These are phyloP conservation scores for Hormiphora californensis DNA, from an alignment of 37 sponge, comb jelly and placozoan species.

Conservation along the genomic window DNA sequence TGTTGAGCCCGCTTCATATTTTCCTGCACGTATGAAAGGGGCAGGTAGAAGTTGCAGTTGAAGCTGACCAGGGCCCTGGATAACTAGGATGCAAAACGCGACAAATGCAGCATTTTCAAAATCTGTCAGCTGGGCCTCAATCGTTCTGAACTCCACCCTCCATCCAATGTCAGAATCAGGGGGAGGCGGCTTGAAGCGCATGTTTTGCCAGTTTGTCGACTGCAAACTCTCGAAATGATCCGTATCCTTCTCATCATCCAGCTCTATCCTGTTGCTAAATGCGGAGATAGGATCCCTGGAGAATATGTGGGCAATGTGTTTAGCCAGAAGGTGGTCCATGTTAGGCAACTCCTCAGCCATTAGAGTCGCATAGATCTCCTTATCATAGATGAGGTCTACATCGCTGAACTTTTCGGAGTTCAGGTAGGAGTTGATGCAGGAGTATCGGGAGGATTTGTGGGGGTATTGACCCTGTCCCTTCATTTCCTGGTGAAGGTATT, in stretches of 20 bases:
- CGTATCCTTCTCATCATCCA: constrained; percentile 68
- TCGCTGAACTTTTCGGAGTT: constrained; percentile 76
- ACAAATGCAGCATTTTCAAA: constrained; percentile 97
- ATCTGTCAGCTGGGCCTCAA: constrained; percentile 92
- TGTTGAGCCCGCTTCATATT: constrained; percentile 73
- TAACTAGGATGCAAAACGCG: constrained; percentile 79
- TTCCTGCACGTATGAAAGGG: constrained; percentile 78
- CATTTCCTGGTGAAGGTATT: constrained; percentile 9
- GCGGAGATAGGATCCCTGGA: constrained; percentile 83
- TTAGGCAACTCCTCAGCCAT: constrained; percentile 61
- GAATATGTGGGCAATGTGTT: constrained; percentile 90
- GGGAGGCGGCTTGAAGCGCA: constrained; percentile 98
- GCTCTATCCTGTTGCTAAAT: constrained; percentile 75
- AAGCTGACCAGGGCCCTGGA: constrained; percentile 80
- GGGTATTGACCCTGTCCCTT: not conserved
- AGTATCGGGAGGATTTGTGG: not conserved
- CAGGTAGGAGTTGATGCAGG: constrained; percentile 71
- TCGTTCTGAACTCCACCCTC: constrained; percentile 94
- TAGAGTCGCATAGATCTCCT: constrained; percentile 64
- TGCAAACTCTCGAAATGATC: constrained; percentile 97
- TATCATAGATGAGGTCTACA: constrained; percentile 59
- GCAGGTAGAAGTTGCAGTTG: constrained; percentile 86
- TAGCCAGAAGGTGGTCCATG: constrained; percentile 64
- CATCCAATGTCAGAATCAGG: constrained; percentile 90
- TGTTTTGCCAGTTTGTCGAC: constrained; percentile 96